Evolutionary conservation across 2,888 invertebrate genomes (phyloP).

Genomic region (Papilio demoleus): DNA sequence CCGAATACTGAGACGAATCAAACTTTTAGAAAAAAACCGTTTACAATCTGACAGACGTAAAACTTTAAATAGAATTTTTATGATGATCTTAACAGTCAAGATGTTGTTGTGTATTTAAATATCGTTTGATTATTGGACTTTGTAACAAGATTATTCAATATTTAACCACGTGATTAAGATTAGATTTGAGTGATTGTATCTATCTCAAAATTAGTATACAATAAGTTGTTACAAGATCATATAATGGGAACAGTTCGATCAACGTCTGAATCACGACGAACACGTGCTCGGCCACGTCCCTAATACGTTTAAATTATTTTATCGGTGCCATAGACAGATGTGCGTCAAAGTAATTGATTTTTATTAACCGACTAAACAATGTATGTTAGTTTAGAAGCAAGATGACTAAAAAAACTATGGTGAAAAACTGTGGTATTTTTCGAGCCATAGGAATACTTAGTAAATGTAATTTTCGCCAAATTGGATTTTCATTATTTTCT

Average conservation of each 20-base stretch:
- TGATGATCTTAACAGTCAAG: too few relatives aligned
- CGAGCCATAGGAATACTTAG: too few relatives aligned
- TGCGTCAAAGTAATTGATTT: conserved; percentile 9
- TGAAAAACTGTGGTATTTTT: background rate
- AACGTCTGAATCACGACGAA: conserved; percentile 29
- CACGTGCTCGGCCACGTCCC: conserved; percentile 28
- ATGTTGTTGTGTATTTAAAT: too few relatives aligned
- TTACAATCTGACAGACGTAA: too few relatives aligned
- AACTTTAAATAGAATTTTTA: too few relatives aligned
- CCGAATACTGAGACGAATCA: too few relatives aligned
- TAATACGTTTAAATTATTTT: conserved; percentile 21
- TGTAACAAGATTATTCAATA: too few relatives aligned
- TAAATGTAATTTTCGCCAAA: too few relatives aligned
- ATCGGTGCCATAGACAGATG: conserved; percentile 23
- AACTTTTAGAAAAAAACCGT: too few relatives aligned
- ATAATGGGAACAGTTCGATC: conserved; percentile 33
- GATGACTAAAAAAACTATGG: background rate
- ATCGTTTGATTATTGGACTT: too few relatives aligned
- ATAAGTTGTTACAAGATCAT: conserved; percentile 22
- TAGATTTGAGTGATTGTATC: conserved; percentile 4
- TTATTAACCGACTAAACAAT: conserved; percentile 1
- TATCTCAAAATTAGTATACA: conserved; percentile 3
- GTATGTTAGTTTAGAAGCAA: background rate
- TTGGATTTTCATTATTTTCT: too few relatives aligned
- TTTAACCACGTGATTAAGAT: too few relatives aligned